Base-by-base conservation (phyloP, 2,888 invertebrate genomes). In the Crioceris asparagi region DNA sequence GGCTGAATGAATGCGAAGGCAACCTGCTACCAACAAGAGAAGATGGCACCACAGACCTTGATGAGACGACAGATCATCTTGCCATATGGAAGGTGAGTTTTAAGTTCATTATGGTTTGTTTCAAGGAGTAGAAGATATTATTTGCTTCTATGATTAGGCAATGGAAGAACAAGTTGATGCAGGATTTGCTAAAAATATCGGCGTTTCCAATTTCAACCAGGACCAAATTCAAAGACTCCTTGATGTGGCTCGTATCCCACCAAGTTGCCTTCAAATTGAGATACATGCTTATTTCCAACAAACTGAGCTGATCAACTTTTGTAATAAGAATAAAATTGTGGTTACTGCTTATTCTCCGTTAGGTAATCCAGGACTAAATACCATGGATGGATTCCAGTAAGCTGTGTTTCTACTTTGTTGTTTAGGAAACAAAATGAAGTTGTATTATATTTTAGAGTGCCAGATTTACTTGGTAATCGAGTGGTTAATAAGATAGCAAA, bases 161-260 rank as follows among this genome's bases (percentile, higher is more conserved):
- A n/a, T n/a, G n/a, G n/a, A n/a, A n/a, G n/a, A n/a, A n/a, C n/a
- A n/a, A n/a, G n/a, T n/a, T n/a, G n/a, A n/a, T n/a, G n/a, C n/a
- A 27, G 27, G 87, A 0, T 68, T 77, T 12, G 68, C 80, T 0
- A 83, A 77, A 53, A 73, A 85, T 8, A 84, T 92, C 51, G 92
- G 92, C 0, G 59, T 92, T 3, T 92, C 90, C 0, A 92, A 92
- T 60, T 79, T 87, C 58, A 88, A 81, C 59, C 66, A 65, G 18
- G 66, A 69, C 15, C 92, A 92, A 65, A 70, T 91, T 39, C 65
- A 70, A 35, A 70, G 78, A 36, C 63, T 91, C 38, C 55, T 79
- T 27, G 66, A 72, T 16, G 69, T 67, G 29, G 72, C 75, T 3
- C 67, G 63, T 34, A 72, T 79, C 36, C 73, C 71, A 43, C 86